phyloP scores from a whole-genome alignment of 2,113 vertebrate species.

The Silurus meridionalis region DNA sequence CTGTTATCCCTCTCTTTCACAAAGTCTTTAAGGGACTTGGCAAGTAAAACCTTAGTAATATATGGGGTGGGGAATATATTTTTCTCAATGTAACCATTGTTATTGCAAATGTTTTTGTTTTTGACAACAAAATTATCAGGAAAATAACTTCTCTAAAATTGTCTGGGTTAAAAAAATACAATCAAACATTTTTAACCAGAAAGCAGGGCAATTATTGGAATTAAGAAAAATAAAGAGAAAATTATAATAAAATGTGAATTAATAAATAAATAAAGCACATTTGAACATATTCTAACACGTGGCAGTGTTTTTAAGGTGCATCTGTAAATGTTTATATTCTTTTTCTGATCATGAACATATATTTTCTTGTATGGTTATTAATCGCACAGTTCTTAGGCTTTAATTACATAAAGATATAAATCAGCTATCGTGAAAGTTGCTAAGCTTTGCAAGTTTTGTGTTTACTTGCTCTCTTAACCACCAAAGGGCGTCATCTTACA shows the following conservation, averaged over 20 bases:
- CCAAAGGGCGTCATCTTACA: neutral
- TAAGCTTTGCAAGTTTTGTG: neutral
- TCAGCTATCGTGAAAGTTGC: neutral
- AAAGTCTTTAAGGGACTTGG: constrained; percentile 65
- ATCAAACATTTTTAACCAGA: neutral
- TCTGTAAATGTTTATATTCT: too few species aligned
- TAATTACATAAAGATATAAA: neutral
- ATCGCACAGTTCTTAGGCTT: neutral
- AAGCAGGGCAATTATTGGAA: neutral
- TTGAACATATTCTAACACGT: too few species aligned
- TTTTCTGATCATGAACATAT: too few species aligned
- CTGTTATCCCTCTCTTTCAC: constrained; percentile 58
- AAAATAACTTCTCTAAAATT: neutral
- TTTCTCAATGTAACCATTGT: too few species aligned
- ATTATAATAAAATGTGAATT: neutral
- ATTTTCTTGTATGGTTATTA: too few species aligned
- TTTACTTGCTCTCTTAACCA: neutral
- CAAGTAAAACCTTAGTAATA: constrained; percentile 52
- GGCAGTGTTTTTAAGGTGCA: too few species aligned
- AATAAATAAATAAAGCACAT: neutral
- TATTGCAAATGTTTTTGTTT: too few species aligned
- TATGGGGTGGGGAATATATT: too few species aligned
- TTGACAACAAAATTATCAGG: too few species aligned
- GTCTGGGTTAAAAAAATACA: neutral
- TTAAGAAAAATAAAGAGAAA: too few species aligned